Evolutionary conservation across 2,113 vertebrate species (phyloP), one percentile per base, ranked within the genome.

Genomic region (Polyodon spathula): DNA sequence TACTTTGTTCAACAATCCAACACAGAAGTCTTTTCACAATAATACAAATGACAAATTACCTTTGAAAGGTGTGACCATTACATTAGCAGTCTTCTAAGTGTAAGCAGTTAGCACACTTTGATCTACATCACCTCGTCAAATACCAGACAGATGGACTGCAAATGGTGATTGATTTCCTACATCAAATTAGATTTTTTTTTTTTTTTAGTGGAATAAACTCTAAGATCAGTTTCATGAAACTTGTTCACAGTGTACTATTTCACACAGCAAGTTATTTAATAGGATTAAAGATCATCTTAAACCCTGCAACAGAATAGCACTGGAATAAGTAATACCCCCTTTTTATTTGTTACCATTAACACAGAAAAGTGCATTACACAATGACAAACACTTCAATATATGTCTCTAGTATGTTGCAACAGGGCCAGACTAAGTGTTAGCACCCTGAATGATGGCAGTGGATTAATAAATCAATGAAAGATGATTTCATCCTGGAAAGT

Each of bases 71-170:
- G 61, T 10, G 60, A 69, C 46, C 40, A 61, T 58, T 54, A 58
- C 54, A 66, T 61, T 64, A 12, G 5, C 66, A 56, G 63, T 63
- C 66, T 73, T 63, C 71, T 65, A 67, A 76, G 75, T 68, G 65
- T 78, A 78, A 65, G 71, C 66, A 69, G 68, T 78, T 75, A 75
- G 66, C 68, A 73, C 68, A 71, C 65, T 14, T 8, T 4, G 44
- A 46, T 46, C 44, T 4, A 55, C 57, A 56, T 58, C 46, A 48
- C 40, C 59, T 48, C 40, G 64, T 46, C 48, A 67, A 51, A 63
- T 58, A 44, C 56, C 63, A 59, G 59, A 55, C 57, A 58, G 15
- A 16, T 61, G 44, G 44, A 46, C 44, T 46, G 27, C 27, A 27
- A 27, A 27, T 27, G 27, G 27, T 27, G 27, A 27, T 27, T 27